Conservation (phyloP, 2,888 invertebrate genomes). For the Chymomyza fuscimana region DNA sequence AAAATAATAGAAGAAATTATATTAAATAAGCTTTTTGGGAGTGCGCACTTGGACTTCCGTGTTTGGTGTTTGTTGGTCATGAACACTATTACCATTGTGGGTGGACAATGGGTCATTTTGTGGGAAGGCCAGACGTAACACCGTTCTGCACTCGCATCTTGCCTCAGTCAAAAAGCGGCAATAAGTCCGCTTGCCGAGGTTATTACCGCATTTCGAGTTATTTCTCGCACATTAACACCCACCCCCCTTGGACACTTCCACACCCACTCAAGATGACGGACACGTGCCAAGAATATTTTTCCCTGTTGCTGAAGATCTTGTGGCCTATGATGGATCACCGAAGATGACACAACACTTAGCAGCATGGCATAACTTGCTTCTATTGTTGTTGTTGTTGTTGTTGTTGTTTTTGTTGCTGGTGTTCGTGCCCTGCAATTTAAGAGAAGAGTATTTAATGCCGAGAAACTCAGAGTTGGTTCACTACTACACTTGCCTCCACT, state of each 20-base stretch:
- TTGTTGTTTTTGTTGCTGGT: slow-evolving; percentile 29
- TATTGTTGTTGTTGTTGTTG: slow-evolving; percentile 54
- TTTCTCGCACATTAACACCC: slow-evolving; percentile 48
- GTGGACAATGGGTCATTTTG: slow-evolving; percentile 63
- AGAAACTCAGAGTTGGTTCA: not conserved
- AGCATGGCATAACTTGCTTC: slow-evolving; percentile 27
- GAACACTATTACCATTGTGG: slow-evolving; percentile 9
- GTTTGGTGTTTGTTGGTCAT: slow-evolving; percentile 41
- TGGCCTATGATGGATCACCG: slow-evolving; percentile 65
- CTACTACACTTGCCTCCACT: not conserved
- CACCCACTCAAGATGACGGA: slow-evolving; percentile 54
- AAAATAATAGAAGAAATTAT: slow-evolving; percentile 71
- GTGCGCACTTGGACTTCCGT: slow-evolving; percentile 61
- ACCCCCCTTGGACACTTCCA: not conserved
- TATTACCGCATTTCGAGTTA: slow-evolving; percentile 55
- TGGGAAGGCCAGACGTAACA: slow-evolving; percentile 23
- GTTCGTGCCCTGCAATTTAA: slow-evolving; percentile 67
- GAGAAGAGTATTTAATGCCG: slow-evolving; percentile 65
- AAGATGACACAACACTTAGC: slow-evolving; percentile 71
- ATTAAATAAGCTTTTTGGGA: slow-evolving; percentile 70
- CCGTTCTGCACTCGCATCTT: slow-evolving; percentile 41
- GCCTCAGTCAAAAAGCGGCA: slow-evolving; percentile 30
- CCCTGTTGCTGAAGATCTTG: slow-evolving; percentile 34
- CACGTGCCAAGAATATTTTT: slow-evolving; percentile 68
- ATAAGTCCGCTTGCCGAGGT: slow-evolving; percentile 49